Evolutionary conservation across 2,797 vertebrate genomes (phyloP), one percentile per base, ranked within the genome.

Genomic region (Chiroxiphia lanceolata): DNA sequence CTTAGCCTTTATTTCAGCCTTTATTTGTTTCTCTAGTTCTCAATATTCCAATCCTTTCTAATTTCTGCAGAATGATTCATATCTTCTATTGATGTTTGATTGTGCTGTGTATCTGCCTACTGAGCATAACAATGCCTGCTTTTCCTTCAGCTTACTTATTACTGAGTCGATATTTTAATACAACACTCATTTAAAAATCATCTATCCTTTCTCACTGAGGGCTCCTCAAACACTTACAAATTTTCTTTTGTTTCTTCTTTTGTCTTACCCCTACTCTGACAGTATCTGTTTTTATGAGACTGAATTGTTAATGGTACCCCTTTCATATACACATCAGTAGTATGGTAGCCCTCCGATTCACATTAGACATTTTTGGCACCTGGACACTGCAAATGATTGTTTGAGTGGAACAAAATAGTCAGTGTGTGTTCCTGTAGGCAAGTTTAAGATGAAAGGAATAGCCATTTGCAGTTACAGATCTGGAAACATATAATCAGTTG

Each of bases 41-140:
- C 31, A 4, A 8, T 80, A 86, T 57, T 92, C 31, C 31, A 70
- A 2, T 51, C 20, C 59, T 75, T 83, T 71, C 64, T 78, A 40
- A 48, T 91, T 94, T 90, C 57, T 85, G 53, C 29, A 75, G 44
- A 91, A 75, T 90, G 56, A 91, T 85, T 91, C 44, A 68, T 38
- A 33, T 56, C n/a, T 31, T 90, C 68, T 94, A 48, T 67, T 75
- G 68, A 78, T 85, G 44, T 90, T 80, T 80, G 53, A 72, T 84
- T 7, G 10, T 74, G 75, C 45, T 75, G 38, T 56, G 33, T 83
- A 54, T 89, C 34, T 92, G 51, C 84, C 50, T 76, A 70, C 63
- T 69, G 48, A 85, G 44, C 40, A 25, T 63, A 83, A 80, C 60
- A 56, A 48, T 74, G 26, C 79, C 51, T 87, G 50, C 29, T 80